phyloP scores from a whole-genome alignment of 2,888 invertebrate species.

The Hirtodrosophila cameraria region DNA sequence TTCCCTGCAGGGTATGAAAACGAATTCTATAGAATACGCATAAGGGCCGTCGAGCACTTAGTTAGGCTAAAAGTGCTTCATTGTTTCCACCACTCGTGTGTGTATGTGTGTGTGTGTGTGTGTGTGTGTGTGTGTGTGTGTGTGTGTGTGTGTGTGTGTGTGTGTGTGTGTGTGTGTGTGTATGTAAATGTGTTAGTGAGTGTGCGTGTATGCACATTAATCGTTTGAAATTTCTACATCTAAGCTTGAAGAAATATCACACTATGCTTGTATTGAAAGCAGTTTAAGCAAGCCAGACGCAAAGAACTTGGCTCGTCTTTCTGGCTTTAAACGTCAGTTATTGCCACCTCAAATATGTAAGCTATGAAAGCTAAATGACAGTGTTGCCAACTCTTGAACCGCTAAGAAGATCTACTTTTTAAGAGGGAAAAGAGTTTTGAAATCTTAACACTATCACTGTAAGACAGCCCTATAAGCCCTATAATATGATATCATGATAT shows the following conservation, averaged over 20 bases:
- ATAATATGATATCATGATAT: too few relatives aligned
- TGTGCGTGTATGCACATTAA: too few relatives aligned
- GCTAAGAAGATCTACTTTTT: too few relatives aligned
- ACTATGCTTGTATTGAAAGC: slow-evolving; percentile 12
- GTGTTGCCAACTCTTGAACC: too few relatives aligned
- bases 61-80: slow-evolving; percentile 57
- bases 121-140: slow-evolving; percentile 2
- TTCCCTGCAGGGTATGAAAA: slow-evolving; percentile 40
- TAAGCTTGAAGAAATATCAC: slow-evolving; percentile 15
- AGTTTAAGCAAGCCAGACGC: slow-evolving; percentile 19
- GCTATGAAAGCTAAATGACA: slow-evolving; percentile 10
- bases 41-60: slow-evolving; percentile 43
- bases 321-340: slow-evolving; percentile 30
- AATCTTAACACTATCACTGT: too few relatives aligned
- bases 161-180: slow-evolving; percentile 3
- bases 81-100: slow-evolving; percentile 43
- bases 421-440: too few relatives aligned
- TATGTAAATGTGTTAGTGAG: slow-evolving; percentile 16
- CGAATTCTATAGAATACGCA: slow-evolving; percentile 16
- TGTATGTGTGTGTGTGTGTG: background rate
- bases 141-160: background rate
- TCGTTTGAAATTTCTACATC: slow-evolving; percentile 39
- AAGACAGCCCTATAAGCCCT: too few relatives aligned
- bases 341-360: slow-evolving; percentile 38
- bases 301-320: slow-evolving; percentile 23